Evolutionary conservation across 2,888 invertebrate species (phyloP), one percentile per base, ranked within the genome.

Genomic region (Dryobota labecula): DNA sequence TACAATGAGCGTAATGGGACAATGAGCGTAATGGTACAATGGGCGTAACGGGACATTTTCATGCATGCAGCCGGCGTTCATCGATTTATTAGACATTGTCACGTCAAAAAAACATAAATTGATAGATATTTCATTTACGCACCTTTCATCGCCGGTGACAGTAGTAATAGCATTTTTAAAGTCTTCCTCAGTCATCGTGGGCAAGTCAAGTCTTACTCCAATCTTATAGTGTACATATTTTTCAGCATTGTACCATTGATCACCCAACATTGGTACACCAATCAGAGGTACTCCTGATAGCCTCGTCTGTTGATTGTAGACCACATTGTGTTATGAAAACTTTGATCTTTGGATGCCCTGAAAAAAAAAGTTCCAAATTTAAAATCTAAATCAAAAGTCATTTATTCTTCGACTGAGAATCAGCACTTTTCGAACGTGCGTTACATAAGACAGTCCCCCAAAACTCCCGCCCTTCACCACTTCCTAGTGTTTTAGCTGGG

Each of bases 261-360:
- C 73, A 0, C 75, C 47, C 0, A 73, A 11, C 76, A 73, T 73
- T 27, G 73, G 73, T 15, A 73, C n/a, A 54, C 73, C 73, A 27
- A 73, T 74, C 0, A 73, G 33, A 33, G 73, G 73, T 20, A 73
- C 73, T 30, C 67, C 73, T 36, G 73, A 73, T 73, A 30, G 73
- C 73, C 7, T 74, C 95, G 45, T 94, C 93, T 0, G 92, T 89
- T 0, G 95, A 93, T 74, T 94, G 93, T 0, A 93, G 79, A 49
- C 73, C 73, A 38, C 68, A 36, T 27, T 74, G 73, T 15, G 76
- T 74, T 38, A 74, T 54, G 2, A 73, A 73, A 13, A 73, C 33
- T 60, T 75, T 75, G 2, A 73, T 47, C 8, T 73, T 73, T 13
- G 75, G 75, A 66, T 73, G 75, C 13, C 67, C 73, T 73, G 67